Evolutionary conservation across 2,113 vertebrate genomes (phyloP).

Genomic region (Carassius gibelio): DNA sequence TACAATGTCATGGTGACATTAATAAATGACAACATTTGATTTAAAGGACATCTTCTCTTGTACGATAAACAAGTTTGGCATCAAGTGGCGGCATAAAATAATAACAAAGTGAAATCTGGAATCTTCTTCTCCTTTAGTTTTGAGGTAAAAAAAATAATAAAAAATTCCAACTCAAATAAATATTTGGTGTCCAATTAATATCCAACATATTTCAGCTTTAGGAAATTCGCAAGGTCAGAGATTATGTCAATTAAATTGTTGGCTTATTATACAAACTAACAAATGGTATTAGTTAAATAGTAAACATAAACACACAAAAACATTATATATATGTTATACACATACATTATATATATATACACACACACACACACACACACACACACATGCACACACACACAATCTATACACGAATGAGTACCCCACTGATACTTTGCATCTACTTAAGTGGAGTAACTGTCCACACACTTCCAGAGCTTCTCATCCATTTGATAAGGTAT

Average conservation of each 20-base stretch:
- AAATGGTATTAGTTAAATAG: too few relatives aligned
- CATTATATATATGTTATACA: too few relatives aligned
- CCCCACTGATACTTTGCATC: neutral
- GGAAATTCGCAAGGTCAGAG: too few relatives aligned
- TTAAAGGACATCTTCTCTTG: neutral
- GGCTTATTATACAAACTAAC: too few relatives aligned
- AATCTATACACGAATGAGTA: neutral
- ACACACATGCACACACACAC: too few relatives aligned
- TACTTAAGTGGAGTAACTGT: neutral
- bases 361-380: too few relatives aligned
- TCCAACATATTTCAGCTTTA: too few relatives aligned
- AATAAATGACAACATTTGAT: neutral
- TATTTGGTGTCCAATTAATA: neutral
- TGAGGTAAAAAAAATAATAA: neutral
- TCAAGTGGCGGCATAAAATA: neutral
- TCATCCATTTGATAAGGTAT: neutral
- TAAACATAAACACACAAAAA: too few relatives aligned
- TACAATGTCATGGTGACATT: neutral
- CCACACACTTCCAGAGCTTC: neutral
- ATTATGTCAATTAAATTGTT: too few relatives aligned
- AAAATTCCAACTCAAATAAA: neutral
- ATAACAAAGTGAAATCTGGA: neutral
- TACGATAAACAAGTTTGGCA: neutral
- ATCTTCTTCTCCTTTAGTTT: neutral
- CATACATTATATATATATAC: too few relatives aligned